Evolutionary conservation across 1,140 invertebrate genomes (phyloP).

Genomic region (Platyscapa corneri): DNA sequence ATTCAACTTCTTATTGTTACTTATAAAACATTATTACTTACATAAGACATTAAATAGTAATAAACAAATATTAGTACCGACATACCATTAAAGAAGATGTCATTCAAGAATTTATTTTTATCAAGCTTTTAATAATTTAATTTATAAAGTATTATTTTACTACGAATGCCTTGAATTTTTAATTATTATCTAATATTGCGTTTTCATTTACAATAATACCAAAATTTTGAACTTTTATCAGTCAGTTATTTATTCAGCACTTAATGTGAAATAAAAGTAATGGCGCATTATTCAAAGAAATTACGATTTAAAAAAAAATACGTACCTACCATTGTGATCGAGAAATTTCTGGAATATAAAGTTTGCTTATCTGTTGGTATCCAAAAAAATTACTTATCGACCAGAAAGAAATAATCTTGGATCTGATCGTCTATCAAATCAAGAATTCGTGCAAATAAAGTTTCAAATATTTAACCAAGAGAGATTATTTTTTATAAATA

Average conservation of each 20-base stretch:
- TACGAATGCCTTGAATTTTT: too few relatives aligned
- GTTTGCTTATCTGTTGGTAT: not conserved
- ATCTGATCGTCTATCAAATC: not conserved
- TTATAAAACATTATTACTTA: too few relatives aligned
- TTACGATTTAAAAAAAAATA: not conserved
- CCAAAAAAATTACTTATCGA: slow-evolving; percentile 1
- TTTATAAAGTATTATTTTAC: too few relatives aligned
- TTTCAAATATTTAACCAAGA: not conserved
- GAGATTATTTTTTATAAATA: too few relatives aligned
- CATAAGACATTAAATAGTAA: too few relatives aligned
- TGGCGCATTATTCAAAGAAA: not conserved
- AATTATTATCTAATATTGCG: not conserved
- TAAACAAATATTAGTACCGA: too few relatives aligned
- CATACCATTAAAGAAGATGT: too few relatives aligned
- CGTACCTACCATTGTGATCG: not conserved
- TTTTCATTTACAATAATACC: not conserved
- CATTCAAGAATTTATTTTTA: too few relatives aligned
- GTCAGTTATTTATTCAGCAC: not conserved
- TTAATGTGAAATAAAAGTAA: not conserved
- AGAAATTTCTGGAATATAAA: slow-evolving; percentile 13
- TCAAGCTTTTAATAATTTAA: too few relatives aligned
- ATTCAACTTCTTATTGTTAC: too few relatives aligned
- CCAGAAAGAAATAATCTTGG: slow-evolving; percentile 6
- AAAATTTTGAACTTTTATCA: not conserved
- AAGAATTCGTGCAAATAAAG: not conserved